A percentile compares a stretch with the other conserved stretches of the same genome.
Evolutionary conservation across 2,797 vertebrate genomes (phyloP).

Genomic region (Vultur gryphus): DNA sequence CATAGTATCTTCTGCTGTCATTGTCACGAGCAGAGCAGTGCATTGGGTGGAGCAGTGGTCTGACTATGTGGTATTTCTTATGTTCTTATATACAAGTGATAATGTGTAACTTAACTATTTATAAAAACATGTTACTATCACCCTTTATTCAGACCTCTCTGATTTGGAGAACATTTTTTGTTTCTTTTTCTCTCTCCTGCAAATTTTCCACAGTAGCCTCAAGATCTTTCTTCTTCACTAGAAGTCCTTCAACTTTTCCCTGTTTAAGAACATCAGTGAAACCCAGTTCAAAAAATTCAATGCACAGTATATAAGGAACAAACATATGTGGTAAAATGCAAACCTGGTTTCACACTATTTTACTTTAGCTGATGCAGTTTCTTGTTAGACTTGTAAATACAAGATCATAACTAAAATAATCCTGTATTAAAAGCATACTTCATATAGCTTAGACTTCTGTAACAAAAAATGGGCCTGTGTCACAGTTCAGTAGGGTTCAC

Average conservation of each 20-base stretch:
- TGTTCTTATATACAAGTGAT: not conserved
- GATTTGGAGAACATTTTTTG: conserved; percentile 58
- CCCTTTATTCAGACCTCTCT: conserved; percentile 72
- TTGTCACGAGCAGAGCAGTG: not conserved
- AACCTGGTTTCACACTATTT: not conserved
- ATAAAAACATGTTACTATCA: not conserved
- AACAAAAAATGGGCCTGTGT: not conserved
- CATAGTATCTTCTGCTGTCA: not conserved
- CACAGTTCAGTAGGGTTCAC: not conserved
- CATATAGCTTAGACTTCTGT: not conserved
- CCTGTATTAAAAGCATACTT: not conserved
- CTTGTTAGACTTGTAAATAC: not conserved
- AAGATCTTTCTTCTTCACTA: conserved; percentile 69
- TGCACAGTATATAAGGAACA: not conserved
- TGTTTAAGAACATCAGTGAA: conserved; percentile 57
- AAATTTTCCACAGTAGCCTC: conserved; percentile 72
- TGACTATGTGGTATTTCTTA: not conserved
- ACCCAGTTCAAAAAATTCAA: conserved; percentile 1
- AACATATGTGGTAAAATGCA: not conserved
- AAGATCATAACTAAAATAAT: not conserved
- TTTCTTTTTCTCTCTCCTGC: conserved; percentile 69
- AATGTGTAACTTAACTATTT: not conserved
- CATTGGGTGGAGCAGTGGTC: not conserved
- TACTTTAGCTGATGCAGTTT: not conserved
- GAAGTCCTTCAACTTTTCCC: conserved; percentile 69